Evolutionary conservation across 2,888 invertebrate genomes (phyloP).

Genomic region (Brachylomia viminalis): DNA sequence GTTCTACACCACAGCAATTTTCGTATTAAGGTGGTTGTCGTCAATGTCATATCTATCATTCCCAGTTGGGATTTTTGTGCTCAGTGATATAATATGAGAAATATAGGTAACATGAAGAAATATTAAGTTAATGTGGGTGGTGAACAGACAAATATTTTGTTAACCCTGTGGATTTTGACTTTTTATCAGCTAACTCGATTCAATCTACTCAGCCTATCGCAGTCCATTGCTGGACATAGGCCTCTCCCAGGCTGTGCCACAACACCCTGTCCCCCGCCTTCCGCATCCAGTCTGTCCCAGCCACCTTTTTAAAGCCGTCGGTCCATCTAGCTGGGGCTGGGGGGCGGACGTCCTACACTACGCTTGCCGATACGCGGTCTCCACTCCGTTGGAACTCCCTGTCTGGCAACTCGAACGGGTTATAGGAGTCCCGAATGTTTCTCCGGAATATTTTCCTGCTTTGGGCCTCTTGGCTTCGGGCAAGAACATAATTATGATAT

Average conservation of each 20-base stretch:
- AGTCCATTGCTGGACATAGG: not conserved
- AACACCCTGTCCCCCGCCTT: not conserved
- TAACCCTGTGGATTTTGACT: constrained; percentile 4
- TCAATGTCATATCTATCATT: constrained; percentile 69
- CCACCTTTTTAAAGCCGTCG: not conserved
- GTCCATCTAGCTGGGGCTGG: not conserved
- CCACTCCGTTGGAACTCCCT: not conserved
- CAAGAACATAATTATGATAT: too few species aligned
- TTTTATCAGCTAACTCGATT: not conserved
- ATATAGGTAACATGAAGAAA: constrained; percentile 2
- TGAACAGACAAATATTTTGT: not conserved
- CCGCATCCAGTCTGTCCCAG: not conserved
- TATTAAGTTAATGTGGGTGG: not conserved
- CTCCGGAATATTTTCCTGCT: too few species aligned
- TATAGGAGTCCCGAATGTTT: too few species aligned
- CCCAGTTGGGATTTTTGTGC: constrained; percentile 46
- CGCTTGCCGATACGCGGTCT: not conserved
- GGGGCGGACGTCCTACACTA: not conserved
- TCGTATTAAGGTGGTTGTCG: constrained; percentile 69
- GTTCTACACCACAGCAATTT: constrained; percentile 72
- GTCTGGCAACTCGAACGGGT: too few species aligned
- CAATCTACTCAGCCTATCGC: not conserved
- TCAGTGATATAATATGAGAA: constrained; percentile 29
- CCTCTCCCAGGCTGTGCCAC: not conserved
- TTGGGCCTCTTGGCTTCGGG: too few species aligned